Percentiles rank a stretch among this genome's conserved stretches.
Conservation (phyloP, 2,113 vertebrate genomes). For the Megaleporinus macrocephalus region DNA sequence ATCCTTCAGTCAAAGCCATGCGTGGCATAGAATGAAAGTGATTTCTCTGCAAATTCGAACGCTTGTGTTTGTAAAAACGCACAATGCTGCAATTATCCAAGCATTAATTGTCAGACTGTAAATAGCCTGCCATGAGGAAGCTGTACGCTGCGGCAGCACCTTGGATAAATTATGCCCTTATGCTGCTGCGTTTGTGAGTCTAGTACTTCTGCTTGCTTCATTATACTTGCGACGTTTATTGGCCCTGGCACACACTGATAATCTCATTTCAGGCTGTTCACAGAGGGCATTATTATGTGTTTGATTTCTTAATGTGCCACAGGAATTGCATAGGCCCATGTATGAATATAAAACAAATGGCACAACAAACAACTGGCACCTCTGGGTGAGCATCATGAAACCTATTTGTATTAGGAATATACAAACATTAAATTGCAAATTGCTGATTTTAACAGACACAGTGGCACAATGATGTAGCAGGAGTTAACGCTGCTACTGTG, state of each 20-base stretch:
- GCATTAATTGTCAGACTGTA: conserved; percentile 63
- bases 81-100: conserved; percentile 62
- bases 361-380: conserved; percentile 1
- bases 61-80: conserved; percentile 45
- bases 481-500: too few relatives aligned
- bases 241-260: conserved; percentile 11
- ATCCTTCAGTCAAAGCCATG: conserved; percentile 48
- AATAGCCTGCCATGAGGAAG: conserved; percentile 21
- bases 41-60: conserved; percentile 47
- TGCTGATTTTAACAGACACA: not conserved
- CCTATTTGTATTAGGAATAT: not conserved
- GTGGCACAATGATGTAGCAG: not conserved
- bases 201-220: conserved; percentile 2
- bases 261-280: conserved; percentile 29
- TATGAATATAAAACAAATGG: conserved; percentile 24
- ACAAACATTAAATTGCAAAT: not conserved
- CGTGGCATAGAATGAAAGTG: conserved; percentile 37
- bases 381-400: not conserved
- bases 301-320: conserved; percentile 46
- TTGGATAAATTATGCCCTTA: conserved; percentile 28
- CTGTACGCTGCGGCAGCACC: conserved; percentile 43
- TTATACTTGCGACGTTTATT: conserved; percentile 38
- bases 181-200: conserved; percentile 6
- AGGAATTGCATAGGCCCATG: conserved; percentile 2
- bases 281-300: conserved; percentile 19